Percentiles rank a stretch among this genome's conserved stretches.
These are phyloP conservation scores for Agraylea sexmaculata DNA, from an alignment of 1,140 invertebrate genomes.

Conservation along the genomic window DNA sequence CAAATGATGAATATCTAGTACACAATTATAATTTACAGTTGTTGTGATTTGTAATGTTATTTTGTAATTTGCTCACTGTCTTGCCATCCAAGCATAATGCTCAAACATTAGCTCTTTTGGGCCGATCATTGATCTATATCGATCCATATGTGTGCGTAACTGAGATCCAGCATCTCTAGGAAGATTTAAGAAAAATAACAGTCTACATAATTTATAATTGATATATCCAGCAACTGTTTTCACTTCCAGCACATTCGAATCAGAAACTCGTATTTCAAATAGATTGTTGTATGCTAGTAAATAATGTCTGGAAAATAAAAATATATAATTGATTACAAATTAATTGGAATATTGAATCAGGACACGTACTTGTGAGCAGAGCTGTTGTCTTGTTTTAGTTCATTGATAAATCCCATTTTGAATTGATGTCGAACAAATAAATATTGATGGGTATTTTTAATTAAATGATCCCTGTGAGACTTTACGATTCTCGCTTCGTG, in stretches of 20 bases:
- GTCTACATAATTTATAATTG: slow-evolving; percentile 87
- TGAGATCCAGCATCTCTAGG: slow-evolving; percentile 90
- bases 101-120: slow-evolving; percentile 81
- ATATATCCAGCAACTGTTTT: slow-evolving; percentile 91
- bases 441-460: slow-evolving; percentile 83
- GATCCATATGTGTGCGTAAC: slow-evolving; percentile 82
- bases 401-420: slow-evolving; percentile 94
- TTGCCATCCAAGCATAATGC: slow-evolving; percentile 93
- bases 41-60: background rate
- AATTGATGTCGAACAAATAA: slow-evolving; percentile 93
- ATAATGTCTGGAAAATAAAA: slow-evolving; percentile 63
- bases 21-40: background rate
- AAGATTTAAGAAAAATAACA: slow-evolving; percentile 78
- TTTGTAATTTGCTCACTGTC: slow-evolving; percentile 63
- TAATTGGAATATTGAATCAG: slow-evolving; percentile 6
- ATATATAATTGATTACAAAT: slow-evolving; percentile 11
- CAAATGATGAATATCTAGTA: slow-evolving; percentile 61
- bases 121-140: slow-evolving; percentile 67
- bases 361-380: slow-evolving; percentile 72
- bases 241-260: slow-evolving; percentile 86
- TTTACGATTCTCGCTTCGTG: slow-evolving; percentile 79
- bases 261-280: slow-evolving; percentile 74
- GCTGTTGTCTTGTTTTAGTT: slow-evolving; percentile 80
- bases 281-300: slow-evolving; percentile 84
- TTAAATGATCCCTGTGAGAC: slow-evolving; percentile 79